Conservation (phyloP, 2,113 vertebrate species). For the Spilogale gracilis region DNA sequence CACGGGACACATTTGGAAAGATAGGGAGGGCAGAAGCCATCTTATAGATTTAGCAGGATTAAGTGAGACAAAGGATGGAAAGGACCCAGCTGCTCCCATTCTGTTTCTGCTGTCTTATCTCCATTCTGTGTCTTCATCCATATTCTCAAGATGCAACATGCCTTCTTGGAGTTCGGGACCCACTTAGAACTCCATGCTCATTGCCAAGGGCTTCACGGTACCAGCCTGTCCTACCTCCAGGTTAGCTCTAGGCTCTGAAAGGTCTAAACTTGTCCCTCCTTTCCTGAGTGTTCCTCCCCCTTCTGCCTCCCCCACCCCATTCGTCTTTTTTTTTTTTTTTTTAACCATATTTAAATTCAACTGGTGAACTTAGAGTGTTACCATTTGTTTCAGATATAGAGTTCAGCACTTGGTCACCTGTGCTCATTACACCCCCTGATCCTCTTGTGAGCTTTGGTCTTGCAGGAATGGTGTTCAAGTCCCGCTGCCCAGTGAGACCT, state of each 20-base stretch:
- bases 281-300: too few relatives aligned
- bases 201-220: not conserved
- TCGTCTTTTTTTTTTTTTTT: too few relatives aligned
- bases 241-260: not conserved
- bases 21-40: not conserved
- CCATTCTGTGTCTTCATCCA: not conserved
- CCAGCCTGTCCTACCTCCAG: not conserved
- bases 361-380: not conserved
- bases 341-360: not conserved
- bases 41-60: not conserved
- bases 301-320: not conserved
- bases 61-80: not conserved
- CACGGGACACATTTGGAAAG: fast-evolving
- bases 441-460: not conserved
- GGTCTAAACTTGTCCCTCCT: not conserved
- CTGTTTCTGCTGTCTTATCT: fast-evolving
- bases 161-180: not conserved
- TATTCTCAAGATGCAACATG: not conserved
- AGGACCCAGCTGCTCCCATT: not conserved
- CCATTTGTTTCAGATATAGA: not conserved
- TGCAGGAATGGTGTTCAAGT: not conserved
- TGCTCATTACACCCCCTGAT: too few relatives aligned
- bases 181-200: not conserved
- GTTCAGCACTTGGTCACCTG: not conserved
- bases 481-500: not conserved